Base-by-base conservation (phyloP, 2,113 vertebrate species). In the Tauraco erythrolophus region DNA sequence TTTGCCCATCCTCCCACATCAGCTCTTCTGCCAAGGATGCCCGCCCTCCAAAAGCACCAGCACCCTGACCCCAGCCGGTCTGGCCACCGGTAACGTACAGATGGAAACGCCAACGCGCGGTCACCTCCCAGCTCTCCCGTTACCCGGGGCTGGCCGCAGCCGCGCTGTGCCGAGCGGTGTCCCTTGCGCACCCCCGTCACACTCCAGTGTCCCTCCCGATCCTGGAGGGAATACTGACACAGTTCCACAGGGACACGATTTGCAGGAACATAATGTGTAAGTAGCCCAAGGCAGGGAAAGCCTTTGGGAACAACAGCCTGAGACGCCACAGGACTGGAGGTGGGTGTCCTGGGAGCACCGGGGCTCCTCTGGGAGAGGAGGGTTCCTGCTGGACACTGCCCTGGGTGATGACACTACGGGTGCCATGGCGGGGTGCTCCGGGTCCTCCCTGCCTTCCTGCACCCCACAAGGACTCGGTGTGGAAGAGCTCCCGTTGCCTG, bases 381-480 rank as follows among this genome's bases (percentile, higher is more conserved):
- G 14, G 46, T 25, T 66, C 17, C 1, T 7, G 7, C 10, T 39
- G 54, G 43, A 15, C 25, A 21, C 64, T 1, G 0, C 43, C 5
- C 24, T 35, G 54, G 54, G 15, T 46, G 43, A 24, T 0, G 2
- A 53, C 58, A 53, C 58, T 1, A 3, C 1, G 6, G 56, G 14
- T 41, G 35, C 46, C 31, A 6, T 3, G 1, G 33, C 0, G 0
- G 35, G 16, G 9, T 51, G 54, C 4, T 39, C 53, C 24, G 9
- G 3, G 24, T 41, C 18, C 19, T 82, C 71, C 41, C 65, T 61
- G n/a, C 65, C 30, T 48, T 43, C 66, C 65, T 33, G 35, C 28
- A 7, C 37, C 37, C 15, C 3, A 2, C 0, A 0, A 69, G 43
- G 28, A 11, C 18, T 35, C 0, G 0, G 24, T 17, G 23, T 61